These are phyloP conservation scores for Aegotheles bennettii DNA, from an alignment of 2,113 vertebrate genomes.

Conservation along the genomic window DNA sequence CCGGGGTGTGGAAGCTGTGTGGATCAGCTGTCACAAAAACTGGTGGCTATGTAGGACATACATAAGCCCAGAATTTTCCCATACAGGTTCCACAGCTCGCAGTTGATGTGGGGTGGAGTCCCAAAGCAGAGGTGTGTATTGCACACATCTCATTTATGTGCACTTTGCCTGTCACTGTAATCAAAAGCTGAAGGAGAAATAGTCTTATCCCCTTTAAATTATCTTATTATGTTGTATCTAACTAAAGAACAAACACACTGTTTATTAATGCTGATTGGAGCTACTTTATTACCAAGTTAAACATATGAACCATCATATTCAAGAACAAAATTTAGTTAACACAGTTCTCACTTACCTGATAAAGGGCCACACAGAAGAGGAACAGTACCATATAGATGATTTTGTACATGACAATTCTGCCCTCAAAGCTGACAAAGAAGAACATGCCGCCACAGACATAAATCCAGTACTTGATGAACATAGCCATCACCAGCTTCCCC, in stretches of 20 bases:
- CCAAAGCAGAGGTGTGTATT: not conserved
- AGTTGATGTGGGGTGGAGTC: not conserved
- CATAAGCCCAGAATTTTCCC: not conserved
- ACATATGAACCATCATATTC: not conserved
- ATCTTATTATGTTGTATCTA: not conserved
- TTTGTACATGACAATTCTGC: constrained; percentile 96
- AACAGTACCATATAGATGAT: constrained; percentile 99
- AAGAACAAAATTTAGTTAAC: not conserved
- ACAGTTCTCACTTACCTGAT: constrained; percentile 81
- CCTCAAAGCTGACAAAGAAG: constrained; percentile 98
- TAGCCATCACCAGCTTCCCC: constrained; percentile 89
- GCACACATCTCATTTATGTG: not conserved
- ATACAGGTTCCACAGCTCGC: not conserved
- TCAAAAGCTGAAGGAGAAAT: not conserved
- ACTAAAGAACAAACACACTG: not conserved
- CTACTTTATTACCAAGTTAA: not conserved
- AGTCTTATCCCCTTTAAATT: not conserved
- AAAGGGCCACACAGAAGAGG: constrained; percentile 94
- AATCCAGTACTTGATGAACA: constrained; percentile 98
- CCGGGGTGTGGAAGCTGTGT: not conserved
- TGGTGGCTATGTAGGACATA: not conserved
- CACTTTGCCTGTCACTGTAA: not conserved
- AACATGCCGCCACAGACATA: constrained; percentile 98
- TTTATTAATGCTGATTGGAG: not conserved
- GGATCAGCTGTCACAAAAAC: not conserved